Evolutionary conservation across 2,113 vertebrate genomes (phyloP).

Genomic region (Nipponia nippon): DNA sequence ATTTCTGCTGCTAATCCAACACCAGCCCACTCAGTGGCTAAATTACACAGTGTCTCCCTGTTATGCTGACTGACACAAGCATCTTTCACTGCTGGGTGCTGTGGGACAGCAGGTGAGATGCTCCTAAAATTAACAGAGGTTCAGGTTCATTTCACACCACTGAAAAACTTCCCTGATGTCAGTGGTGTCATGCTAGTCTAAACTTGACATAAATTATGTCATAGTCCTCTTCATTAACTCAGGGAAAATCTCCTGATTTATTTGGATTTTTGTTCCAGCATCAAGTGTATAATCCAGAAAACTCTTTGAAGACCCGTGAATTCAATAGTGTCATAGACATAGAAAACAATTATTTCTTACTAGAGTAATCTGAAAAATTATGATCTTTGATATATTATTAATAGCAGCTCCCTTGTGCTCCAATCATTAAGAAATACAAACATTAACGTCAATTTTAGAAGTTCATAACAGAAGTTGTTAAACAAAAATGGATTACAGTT

Average conservation of each 20-base stretch:
- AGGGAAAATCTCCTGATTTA: not conserved
- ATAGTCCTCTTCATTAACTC: not conserved
- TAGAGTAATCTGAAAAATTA: not conserved
- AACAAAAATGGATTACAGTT: not conserved
- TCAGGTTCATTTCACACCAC: not conserved
- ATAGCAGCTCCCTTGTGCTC: not conserved
- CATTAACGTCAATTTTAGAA: not conserved
- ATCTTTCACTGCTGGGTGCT: not conserved
- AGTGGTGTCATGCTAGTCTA: not conserved
- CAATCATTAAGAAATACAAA: not conserved
- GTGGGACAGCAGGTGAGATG: not conserved
- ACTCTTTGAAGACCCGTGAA: not conserved
- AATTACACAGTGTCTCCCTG: not conserved
- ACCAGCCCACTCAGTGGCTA: not conserved
- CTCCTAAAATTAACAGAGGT: not conserved
- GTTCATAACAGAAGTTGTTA: not conserved
- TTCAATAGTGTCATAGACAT: not conserved
- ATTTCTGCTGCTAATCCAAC: not conserved
- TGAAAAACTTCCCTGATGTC: not conserved
- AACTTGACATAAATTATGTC: not conserved
- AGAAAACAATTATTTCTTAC: not conserved
- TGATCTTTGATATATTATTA: not conserved
- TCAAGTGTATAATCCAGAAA: not conserved
- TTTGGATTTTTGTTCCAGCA: not conserved
- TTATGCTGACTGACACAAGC: not conserved